These are phyloP conservation scores for Poecilus cupreus DNA, from an alignment of 2,888 invertebrate genomes.

Conservation along the genomic window DNA sequence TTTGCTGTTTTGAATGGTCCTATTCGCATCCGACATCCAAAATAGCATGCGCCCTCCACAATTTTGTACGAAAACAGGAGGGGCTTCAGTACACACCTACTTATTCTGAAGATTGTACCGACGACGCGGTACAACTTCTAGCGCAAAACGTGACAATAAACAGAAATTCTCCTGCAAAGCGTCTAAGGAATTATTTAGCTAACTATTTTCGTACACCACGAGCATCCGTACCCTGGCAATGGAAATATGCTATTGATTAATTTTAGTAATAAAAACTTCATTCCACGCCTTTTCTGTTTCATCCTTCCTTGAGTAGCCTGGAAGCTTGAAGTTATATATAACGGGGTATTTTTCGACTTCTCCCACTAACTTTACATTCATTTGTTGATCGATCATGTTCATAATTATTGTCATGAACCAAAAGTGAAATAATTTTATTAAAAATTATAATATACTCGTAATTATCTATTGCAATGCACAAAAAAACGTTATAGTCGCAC, in stretches of 20 bases:
- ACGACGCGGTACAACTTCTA: constrained; percentile 18
- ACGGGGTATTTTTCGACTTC: not conserved
- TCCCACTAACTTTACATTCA: not conserved
- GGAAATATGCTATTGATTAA: constrained; percentile 57
- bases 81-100: constrained; percentile 55
- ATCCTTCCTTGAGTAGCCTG: constrained; percentile 58
- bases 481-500: no score
- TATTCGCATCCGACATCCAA: constrained; percentile 60
- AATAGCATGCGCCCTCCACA: constrained; percentile 62
- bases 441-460: no score
- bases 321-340: not conserved
- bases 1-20: constrained; percentile 61
- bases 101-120: constrained; percentile 38
- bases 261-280: constrained; percentile 1
- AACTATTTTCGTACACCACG: constrained; percentile 60
- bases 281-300: constrained; percentile 62
- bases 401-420: no score
- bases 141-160: constrained; percentile 41
- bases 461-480: no score
- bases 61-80: constrained; percentile 62
- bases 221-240: constrained; percentile 61
- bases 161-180: constrained; percentile 47
- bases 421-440: no score
- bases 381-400: not conserved
- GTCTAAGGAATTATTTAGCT: constrained; percentile 59